phyloP scores from a whole-genome alignment of 2,797 vertebrate genomes.

The Sebastes paucispinis region DNA sequence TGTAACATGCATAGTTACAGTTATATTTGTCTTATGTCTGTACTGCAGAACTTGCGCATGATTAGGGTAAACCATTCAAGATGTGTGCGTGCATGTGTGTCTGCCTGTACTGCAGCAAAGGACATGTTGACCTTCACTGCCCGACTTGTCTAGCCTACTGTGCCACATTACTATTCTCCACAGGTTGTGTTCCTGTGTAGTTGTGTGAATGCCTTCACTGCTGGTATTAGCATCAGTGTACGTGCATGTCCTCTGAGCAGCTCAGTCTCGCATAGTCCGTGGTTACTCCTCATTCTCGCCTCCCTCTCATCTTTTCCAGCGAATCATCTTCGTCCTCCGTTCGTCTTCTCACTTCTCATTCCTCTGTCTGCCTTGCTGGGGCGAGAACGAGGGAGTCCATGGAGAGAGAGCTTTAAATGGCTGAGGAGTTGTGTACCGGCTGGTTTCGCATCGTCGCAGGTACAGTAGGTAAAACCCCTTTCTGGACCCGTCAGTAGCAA shows the following conservation, averaged over 20 bases:
- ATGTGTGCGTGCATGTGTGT: neutral
- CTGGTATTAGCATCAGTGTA: neutral
- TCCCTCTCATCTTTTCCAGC: conserved; percentile 23
- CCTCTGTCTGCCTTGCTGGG: conserved; percentile 19
- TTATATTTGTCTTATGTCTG: neutral
- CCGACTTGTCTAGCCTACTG: conserved; percentile 1
- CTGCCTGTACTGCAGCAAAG: conserved; percentile 8
- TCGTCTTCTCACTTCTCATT: neutral
- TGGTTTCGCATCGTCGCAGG: conserved; percentile 76
- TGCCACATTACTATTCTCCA: conserved; percentile 57
- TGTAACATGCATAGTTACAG: neutral
- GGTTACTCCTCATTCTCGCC: neutral
- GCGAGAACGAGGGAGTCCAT: conserved; percentile 21
- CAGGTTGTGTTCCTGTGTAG: conserved; percentile 14
- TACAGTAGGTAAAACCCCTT: conserved; percentile 44
- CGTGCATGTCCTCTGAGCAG: conserved; percentile 7
- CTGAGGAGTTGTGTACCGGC: conserved; percentile 73
- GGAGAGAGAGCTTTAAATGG: conserved; percentile 64
- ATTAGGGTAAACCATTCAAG: neutral
- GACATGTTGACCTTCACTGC: conserved; percentile 58
- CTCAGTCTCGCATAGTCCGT: conserved; percentile 1
- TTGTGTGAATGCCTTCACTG: neutral
- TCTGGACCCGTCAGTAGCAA: neutral
- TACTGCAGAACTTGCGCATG: neutral
- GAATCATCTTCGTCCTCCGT: neutral